Conservation (phyloP, 2,888 invertebrate species). For the Teleogryllus oceanicus region DNA sequence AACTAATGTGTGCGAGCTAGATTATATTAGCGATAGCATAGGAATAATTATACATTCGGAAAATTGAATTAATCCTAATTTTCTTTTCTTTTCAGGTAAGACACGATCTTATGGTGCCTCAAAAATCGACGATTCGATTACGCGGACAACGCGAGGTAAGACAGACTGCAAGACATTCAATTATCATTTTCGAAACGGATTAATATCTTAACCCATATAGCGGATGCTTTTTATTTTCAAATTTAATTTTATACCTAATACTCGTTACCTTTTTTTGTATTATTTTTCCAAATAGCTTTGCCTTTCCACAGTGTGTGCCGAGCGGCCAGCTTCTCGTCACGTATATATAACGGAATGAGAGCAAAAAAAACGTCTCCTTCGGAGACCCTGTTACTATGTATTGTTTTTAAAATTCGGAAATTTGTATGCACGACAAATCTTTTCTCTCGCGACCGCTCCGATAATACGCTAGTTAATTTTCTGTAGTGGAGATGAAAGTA, state of each 20-base stretch:
- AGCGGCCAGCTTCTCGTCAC: too few relatives aligned
- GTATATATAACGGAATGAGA: background rate
- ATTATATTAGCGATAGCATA: too few relatives aligned
- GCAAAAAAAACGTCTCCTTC: background rate
- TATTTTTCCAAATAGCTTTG: too few relatives aligned
- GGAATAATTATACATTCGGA: background rate
- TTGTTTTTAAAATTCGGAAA: slow-evolving; percentile 26
- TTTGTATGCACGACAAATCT: slow-evolving; percentile 27
- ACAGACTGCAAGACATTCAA: background rate
- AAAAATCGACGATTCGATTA: too few relatives aligned
- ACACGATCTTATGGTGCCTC: background rate
- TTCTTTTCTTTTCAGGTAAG: background rate
- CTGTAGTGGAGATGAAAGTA: slow-evolving; percentile 18
- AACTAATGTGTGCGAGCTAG: too few relatives aligned
- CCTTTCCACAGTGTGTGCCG: too few relatives aligned
- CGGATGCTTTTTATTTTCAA: background rate
- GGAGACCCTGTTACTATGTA: slow-evolving; percentile 25
- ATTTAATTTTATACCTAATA: background rate
- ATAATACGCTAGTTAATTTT: slow-evolving; percentile 29
- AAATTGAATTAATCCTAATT: background rate
- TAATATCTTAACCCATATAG: background rate
- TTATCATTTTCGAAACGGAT: background rate
- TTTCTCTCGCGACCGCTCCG: slow-evolving; percentile 20
- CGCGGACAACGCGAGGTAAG: too few relatives aligned
- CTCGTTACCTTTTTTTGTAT: background rate